Base-by-base conservation (phyloP, 2,113 vertebrate species). In the Epinephelus cyanopodus region DNA sequence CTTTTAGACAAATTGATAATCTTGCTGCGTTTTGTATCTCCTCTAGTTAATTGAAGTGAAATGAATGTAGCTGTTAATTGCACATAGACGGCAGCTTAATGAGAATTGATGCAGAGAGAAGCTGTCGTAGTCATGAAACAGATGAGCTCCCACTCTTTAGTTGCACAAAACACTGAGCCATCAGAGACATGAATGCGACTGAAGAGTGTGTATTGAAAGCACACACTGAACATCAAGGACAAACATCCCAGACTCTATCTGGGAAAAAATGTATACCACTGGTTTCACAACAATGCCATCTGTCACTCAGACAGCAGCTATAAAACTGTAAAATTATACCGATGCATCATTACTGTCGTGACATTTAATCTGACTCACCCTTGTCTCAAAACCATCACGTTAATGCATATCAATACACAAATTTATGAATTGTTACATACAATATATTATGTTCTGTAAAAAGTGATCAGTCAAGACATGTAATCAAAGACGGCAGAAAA, bases 51-150 rank as follows among this genome's bases (percentile, higher is more conserved):
- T 50, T 54, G 5, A 60, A 47, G 12, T 68, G 10, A 76, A 69
- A 53, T 80, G 2, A 53, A 62, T 50, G 50, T 13, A 18, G 50
- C 17, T 65, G 50, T 18, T 86, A 78, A 81, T 27, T 78, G 61
- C 54, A 27, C 37, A 53, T 73, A 56, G 65, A 58, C 75, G 74
- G 57, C 23, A 63, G 0, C 60, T 0, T 74, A 71, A 86, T 81
- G 79, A 79, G 52, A 83, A 82, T 6, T 23, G 66, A 84, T 82
- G 58, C 47, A 71, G 64, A 74, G 47, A 72, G 64, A 79, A 65
- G 3, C 68, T 47, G 74, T 63, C 54, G 19, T 64, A 70, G 39
- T 18, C 52, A 65, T 67, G 45, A 69, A 74, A 45, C 15, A 37
- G 76, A 78, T 45, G 71, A 72, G 54, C 25, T 62, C 64, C 63